Base-by-base conservation (phyloP, 2,888 invertebrate species). In the Calliopum simillimum region DNA sequence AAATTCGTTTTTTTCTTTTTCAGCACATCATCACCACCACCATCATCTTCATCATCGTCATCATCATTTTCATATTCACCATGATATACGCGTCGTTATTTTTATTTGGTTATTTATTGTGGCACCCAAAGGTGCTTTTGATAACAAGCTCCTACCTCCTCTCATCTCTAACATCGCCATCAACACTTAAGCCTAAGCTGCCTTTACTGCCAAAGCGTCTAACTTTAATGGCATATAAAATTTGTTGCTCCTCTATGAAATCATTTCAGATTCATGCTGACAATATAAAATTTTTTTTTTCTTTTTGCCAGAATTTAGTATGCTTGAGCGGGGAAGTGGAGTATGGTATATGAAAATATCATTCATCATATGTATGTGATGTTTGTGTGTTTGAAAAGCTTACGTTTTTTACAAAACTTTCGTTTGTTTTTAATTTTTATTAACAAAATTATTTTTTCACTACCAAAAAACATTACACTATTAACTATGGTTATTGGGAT, bases 191-290 rank as follows among this genome's bases (percentile, higher is more conserved):
- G 2, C 13, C 12, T 53, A 53, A 53, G 21, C 8, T 23, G 19
- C 21, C 53, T 53, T 12, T 19, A n/a, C 23, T 53, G 14, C 19
- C 53, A 33, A 8, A 25, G 25, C 33, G 33, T 8, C 33, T 33
- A 33, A 33, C 33, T 33, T 33, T 33, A 33, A 33, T 33, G 33
- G 33, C 33, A 46, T 47, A 62, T 8, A 61, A 19, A 23, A 62
- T 62, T 62, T 62, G n/a, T 62, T 62, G 44, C 21, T 21, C 14
- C 47, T 67, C 62, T 70, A 62, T 64, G 68, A 49, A 72, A 64
- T 71, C 71, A 70, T 68, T 70, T 70, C 58, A 71, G 74, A 73
- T 73, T 72, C 70, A 69, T 73, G 71, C 74, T 72, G 71, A 75
- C 73, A 75, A 70, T 71, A 68, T 73, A 65, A 62, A 61, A 43